A percentile compares a stretch with the other conserved stretches of the same genome.
Conservation (phyloP, 2,797 vertebrate species). For the Eurystomus glaucurus region DNA sequence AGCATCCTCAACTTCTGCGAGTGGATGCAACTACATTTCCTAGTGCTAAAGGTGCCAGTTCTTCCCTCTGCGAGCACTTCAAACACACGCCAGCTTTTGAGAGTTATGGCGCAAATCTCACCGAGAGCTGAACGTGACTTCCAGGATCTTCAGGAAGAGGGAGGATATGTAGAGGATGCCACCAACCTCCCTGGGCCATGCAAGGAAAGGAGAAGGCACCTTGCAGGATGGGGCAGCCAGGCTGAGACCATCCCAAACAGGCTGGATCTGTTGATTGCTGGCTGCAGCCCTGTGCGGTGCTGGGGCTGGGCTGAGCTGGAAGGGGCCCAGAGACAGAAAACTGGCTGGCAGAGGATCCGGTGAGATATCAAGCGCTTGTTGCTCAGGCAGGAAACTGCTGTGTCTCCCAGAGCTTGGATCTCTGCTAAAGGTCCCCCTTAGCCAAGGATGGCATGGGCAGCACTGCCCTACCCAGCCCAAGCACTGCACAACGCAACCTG, state of each 20-base stretch:
- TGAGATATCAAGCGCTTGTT: neutral
- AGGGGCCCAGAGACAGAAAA: conserved; percentile 22
- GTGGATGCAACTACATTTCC: neutral
- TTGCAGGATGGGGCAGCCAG: neutral
- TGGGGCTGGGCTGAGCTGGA: neutral
- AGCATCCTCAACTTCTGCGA: neutral
- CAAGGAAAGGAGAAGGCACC: neutral
- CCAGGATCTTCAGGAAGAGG: neutral
- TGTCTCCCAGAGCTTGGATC: neutral
- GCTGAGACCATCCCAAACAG: neutral
- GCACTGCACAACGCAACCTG: fast-evolving
- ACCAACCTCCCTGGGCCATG: neutral
- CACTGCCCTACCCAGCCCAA: fast-evolving
- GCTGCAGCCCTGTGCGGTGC: neutral
- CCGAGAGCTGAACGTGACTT: neutral
- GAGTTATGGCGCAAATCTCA: neutral
- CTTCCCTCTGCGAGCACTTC: conserved; percentile 1
- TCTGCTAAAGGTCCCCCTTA: neutral
- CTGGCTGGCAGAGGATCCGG: neutral
- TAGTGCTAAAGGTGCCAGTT: neutral
- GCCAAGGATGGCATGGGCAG: neutral
- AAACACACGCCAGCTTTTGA: neutral
- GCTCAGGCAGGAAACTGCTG: neutral
- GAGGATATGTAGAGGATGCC: neutral
- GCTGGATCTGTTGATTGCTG: neutral